Percentiles rank a stretch among this genome's conserved stretches.
Conservation (phyloP, 2,797 vertebrate species). For the Coluber constrictor region DNA sequence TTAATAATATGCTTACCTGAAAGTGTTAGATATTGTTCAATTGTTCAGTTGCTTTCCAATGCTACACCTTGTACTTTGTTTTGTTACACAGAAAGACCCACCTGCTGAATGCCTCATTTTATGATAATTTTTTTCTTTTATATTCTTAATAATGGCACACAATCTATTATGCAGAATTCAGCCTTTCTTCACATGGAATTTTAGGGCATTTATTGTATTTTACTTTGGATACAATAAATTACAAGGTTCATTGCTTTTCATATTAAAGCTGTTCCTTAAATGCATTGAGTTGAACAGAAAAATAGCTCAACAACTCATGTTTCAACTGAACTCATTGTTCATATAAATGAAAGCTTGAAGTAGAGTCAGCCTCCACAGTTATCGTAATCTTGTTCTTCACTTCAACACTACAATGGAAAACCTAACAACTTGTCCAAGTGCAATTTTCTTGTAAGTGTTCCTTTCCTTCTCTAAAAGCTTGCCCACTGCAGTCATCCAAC, state of each 20-base stretch:
- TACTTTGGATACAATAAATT: conserved; percentile 9
- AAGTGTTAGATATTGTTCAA: not conserved
- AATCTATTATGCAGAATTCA: not conserved
- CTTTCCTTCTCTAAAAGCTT: conserved; percentile 41
- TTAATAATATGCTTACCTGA: not conserved
- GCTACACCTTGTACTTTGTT: not conserved
- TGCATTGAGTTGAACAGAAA: not conserved
- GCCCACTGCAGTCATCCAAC: conserved; percentile 18
- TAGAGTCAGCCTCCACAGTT: not conserved
- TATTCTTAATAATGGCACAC: not conserved
- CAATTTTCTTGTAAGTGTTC: conserved; percentile 21
- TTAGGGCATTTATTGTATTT: not conserved
- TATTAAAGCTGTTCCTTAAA: conserved; percentile 12
- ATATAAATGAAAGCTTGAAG: not conserved
- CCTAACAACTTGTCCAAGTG: not conserved
- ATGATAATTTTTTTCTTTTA: not conserved
- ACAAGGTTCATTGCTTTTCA: conserved; percentile 12
- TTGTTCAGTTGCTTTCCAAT: not conserved
- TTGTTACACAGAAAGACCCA: not conserved
- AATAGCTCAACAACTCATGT: conserved; percentile 1
- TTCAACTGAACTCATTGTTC: conserved; percentile 17
- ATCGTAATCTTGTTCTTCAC: conserved; percentile 31
- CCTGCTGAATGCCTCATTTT: not conserved
- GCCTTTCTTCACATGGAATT: not conserved
- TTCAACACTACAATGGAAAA: conserved; percentile 37